Evolutionary conservation across 2,888 invertebrate species (phyloP), one percentile per base, ranked within the genome.

Genomic region (Tetragonula carbonaria): DNA sequence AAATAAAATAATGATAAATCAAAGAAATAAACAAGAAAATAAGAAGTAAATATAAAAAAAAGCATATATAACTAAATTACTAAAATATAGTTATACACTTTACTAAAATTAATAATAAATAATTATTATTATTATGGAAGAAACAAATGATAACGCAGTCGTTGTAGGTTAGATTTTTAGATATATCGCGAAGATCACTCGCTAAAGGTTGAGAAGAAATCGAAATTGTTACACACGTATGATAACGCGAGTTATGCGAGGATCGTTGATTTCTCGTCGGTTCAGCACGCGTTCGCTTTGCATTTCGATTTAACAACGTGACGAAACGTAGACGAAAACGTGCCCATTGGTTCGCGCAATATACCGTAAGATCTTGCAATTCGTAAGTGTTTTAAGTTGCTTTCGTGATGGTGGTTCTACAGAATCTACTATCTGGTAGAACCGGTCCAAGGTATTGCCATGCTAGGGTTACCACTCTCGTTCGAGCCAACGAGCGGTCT

Each of bases 361-460:
- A 65, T 74, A 81, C 70, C 73, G 83, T 77, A 77, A 50, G 77
- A 73, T 55, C 71, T 16, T 81, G 55, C 82, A 79, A 88, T 86
- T 88, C 74, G 82, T 88, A 75, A 77, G 81, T 84, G 80, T 80
- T 70, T 82, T 71, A 79, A 68, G 66, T 50, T 51, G 59, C 63
- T 74, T 77, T 86, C 73, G 55, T 53, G 76, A 53, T 72, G 45
- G 53, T 66, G 62, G 71, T 53, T 85, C 80, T 79, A 86, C 87
- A 66, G 78, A 82, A 23, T 23, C 80, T 88, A 23, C 23, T 91
- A 90, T 89, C 90, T 91, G 82, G 92, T 90, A 88, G 86, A 93
- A 93, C 93, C 93, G 92, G 92, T 92, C 92, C 86, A 82, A 84
- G 63, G 71, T 85, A 78, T 86, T 86, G 85, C 88, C 81, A 86